phyloP scores from a whole-genome alignment of 2,797 vertebrate genomes.

The Perodicticus potto region DNA sequence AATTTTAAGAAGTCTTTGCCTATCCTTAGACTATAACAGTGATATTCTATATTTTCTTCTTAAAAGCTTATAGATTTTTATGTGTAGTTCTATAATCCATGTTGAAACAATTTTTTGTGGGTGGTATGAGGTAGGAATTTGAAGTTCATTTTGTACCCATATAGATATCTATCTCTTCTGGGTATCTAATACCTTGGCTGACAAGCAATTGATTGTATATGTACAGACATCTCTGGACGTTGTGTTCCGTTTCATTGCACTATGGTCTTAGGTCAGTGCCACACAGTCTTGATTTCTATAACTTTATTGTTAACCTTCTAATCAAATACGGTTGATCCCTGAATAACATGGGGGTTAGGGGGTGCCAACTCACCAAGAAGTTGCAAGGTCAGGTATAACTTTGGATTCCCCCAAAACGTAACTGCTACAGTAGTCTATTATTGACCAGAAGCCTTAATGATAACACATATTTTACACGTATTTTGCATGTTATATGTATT shows the following conservation, averaged over 20 bases:
- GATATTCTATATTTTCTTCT: background rate
- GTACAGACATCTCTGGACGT: background rate
- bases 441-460: background rate
- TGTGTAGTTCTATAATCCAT: background rate
- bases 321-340: background rate
- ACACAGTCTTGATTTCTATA: background rate
- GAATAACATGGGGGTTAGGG: fast-evolving
- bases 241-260: background rate
- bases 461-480: background rate
- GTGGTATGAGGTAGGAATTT: background rate
- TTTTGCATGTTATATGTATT: background rate
- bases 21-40: background rate
- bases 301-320: background rate
- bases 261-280: background rate
- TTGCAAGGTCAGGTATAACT: background rate
- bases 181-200: background rate
- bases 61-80: background rate
- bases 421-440: background rate
- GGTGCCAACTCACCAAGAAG: background rate
- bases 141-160: background rate
- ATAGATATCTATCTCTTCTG: background rate
- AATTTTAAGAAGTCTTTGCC: background rate
- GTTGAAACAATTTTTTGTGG: background rate
- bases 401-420: background rate
- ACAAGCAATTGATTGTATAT: background rate